Percentiles rank a stretch among this genome's conserved stretches.
phyloP scores from a whole-genome alignment of 2,888 invertebrate genomes.

The Ramazzottius varieornatus region DNA sequence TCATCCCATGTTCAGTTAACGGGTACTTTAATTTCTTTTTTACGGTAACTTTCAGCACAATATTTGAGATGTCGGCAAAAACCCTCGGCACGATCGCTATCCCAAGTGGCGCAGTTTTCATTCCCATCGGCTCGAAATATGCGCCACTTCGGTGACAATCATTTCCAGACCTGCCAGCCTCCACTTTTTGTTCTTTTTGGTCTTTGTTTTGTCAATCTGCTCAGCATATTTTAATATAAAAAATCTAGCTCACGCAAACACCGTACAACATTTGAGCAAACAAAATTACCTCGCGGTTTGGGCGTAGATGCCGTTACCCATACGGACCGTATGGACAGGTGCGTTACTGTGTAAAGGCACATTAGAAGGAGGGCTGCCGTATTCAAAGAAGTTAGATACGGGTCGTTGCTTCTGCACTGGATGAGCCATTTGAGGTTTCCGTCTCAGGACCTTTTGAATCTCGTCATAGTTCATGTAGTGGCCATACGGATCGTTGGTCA shows the following conservation, averaged over 20 bases:
- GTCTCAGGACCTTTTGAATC: constrained; percentile 38
- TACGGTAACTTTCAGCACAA: too few species aligned
- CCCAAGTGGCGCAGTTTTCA: too few species aligned
- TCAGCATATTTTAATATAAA: background rate
- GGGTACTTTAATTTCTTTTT: too few species aligned
- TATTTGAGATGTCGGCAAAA: too few species aligned
- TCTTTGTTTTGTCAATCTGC: too few species aligned
- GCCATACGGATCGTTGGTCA: constrained; percentile 27
- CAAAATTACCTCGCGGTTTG: background rate
- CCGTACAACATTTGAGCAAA: background rate
- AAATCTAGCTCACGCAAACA: background rate
- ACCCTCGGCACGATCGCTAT: too few species aligned
- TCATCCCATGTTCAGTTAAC: too few species aligned
- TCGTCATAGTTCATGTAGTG: constrained; percentile 65
- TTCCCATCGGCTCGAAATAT: too few species aligned
- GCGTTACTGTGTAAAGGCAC: background rate
- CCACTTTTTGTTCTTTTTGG: too few species aligned
- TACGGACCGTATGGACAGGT: background rate
- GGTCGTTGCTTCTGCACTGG: constrained; percentile 28
- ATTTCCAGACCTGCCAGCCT: too few species aligned
- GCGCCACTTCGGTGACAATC: too few species aligned
- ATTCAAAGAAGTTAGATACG: constrained; percentile 56
- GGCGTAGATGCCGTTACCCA: background rate
- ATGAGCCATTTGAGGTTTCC: constrained; percentile 12
- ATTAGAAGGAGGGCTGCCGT: constrained; percentile 23